These are phyloP conservation scores for Strigops habroptila DNA, from an alignment of 2,113 vertebrate species.

Conservation along the genomic window DNA sequence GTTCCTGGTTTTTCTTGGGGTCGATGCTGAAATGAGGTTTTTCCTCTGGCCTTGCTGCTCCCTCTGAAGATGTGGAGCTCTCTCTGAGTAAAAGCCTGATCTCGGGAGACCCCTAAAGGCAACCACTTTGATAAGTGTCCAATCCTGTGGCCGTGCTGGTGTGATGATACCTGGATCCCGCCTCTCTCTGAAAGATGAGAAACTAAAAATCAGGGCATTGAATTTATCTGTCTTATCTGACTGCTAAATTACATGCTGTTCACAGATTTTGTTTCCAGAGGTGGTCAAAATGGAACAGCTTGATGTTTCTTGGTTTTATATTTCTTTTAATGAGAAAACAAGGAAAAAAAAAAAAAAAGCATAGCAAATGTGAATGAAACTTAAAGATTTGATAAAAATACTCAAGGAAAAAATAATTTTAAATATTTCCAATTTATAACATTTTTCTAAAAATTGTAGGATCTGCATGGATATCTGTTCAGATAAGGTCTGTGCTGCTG, in stretches of 20 bases:
- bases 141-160: background rate
- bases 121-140: slow-evolving; percentile 9
- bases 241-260: background rate
- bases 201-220: slow-evolving; percentile 35
- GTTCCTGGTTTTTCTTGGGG: background rate
- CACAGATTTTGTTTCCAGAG: background rate
- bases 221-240: background rate
- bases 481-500: background rate
- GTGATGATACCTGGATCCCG: slow-evolving; percentile 14
- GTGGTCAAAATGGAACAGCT: background rate
- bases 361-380: background rate
- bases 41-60: background rate
- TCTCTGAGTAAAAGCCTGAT: background rate
- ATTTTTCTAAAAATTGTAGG: background rate
- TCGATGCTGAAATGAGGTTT: background rate
- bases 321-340: background rate
- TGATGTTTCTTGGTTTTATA: background rate
- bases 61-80: background rate
- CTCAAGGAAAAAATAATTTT: background rate
- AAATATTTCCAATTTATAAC: background rate
- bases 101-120: background rate
- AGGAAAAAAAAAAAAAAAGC: background rate
- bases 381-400: background rate
- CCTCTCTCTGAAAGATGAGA: background rate
- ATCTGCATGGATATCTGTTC: background rate